Percentiles rank a stretch among this genome's conserved stretches.
Conservation (phyloP, 64 coral and sea anemone species). For the Porites australiensis region DNA sequence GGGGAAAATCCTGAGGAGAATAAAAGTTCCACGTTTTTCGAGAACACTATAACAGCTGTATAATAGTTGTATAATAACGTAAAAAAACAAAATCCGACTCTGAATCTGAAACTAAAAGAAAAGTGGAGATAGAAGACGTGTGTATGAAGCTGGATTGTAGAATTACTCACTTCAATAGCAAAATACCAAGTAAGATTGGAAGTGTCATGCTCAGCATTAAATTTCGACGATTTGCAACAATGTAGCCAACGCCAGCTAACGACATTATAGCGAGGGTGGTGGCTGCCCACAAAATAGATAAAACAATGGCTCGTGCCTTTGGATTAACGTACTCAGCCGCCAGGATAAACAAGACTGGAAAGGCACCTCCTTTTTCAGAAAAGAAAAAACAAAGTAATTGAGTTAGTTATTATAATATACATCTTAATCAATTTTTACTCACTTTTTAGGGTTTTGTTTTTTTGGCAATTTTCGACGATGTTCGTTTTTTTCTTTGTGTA, state of each 20-base stretch:
- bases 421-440: too few relatives aligned
- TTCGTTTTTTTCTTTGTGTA: too few relatives aligned
- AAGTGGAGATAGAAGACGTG: too few relatives aligned
- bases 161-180: conserved; percentile 69
- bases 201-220: conserved; percentile 56
- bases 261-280: conserved; percentile 56
- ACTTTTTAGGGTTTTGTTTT: too few relatives aligned
- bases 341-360: conserved; percentile 66
- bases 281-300: conserved; percentile 66
- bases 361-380: conserved; percentile 56
- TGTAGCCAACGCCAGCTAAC: conserved; percentile 67
- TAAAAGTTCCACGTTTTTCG: not conserved
- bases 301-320: conserved; percentile 30
- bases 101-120: too few relatives aligned
- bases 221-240: conserved; percentile 31
- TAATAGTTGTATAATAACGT: too few relatives aligned
- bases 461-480: too few relatives aligned
- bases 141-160: not conserved
- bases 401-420: too few relatives aligned
- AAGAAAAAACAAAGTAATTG: not conserved
- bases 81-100: too few relatives aligned
- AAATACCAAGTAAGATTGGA: conserved; percentile 50
- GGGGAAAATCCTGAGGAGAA: conserved; percentile 54
- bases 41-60: not conserved
- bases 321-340: conserved; percentile 80